Base-by-base conservation (phyloP, 1,140 invertebrate genomes). In the Drosophila kepulauana region DNA sequence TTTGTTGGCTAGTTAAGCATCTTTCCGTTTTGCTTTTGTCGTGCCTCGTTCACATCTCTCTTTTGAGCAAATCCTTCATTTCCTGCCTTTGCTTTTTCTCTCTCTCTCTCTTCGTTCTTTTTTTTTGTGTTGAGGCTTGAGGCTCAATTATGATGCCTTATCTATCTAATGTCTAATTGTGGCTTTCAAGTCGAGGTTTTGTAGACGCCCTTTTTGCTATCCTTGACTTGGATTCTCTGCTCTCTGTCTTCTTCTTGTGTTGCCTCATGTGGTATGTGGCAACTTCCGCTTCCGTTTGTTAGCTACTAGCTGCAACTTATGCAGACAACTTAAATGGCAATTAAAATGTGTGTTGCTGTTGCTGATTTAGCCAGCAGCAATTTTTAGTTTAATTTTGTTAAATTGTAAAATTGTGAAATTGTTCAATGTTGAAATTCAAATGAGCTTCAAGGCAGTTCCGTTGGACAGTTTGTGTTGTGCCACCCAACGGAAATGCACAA, bases 91-190 rank as follows among this genome's bases (percentile, higher is more conserved):
- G n/a, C 7, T 33, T 0, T 33, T 33, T 5, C 30, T 33, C 7
- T 33, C 6, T 33, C 5, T 33, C 2, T 33, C 6, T 30, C 20
- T 20, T 28, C 7, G 20, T 20, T 3, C 20, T 25, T 25, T 25
- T 4, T 20, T 25, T 25, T 25, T 25, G 20, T 4, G 20, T 25
- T 25, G 8, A 20, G 11, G 33, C 64, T 56, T 56, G 51, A 30
- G 70, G 70, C 66, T 64, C 58, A 62, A 75, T 75, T 75, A 75
- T 70, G 72, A 43, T 70, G 65, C 58, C 72, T 75, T 69, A 75
- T 62, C 57, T 35, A 35, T 38, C 52, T 38, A 7, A 13, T 41
- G 52, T 70, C 58, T 75, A 70, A 75, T 75, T 75, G 72, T 75
- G 58, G 58, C 70, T 56, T 25, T 52, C 13, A 13, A 51, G 59